Evolutionary conservation across 1,140 invertebrate genomes (phyloP).

Genomic region (Bombus difficillimus): DNA sequence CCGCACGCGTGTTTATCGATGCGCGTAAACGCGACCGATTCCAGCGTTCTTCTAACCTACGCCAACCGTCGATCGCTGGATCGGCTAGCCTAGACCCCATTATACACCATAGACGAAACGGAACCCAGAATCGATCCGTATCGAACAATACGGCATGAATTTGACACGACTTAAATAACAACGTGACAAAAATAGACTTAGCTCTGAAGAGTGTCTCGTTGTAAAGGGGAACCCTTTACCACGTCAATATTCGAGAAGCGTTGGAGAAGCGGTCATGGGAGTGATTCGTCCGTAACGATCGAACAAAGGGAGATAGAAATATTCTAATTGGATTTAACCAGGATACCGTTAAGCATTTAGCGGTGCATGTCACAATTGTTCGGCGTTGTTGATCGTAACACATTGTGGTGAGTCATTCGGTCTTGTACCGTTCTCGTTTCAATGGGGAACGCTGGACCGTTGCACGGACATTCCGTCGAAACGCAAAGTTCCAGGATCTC

Average conservation of each 20-base stretch:
- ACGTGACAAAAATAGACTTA: background rate
- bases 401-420: conserved; percentile 56
- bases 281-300: background rate
- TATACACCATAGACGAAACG: background rate
- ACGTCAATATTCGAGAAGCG: background rate
- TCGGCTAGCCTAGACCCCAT: conserved; percentile 26
- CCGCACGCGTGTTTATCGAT: background rate
- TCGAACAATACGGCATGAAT: background rate
- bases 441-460: conserved; percentile 21
- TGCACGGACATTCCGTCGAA: conserved; percentile 1
- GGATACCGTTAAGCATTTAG: conserved; percentile 65
- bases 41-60: conserved; percentile 1
- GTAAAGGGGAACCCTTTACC: background rate
- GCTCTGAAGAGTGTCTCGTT: background rate
- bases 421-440: conserved; percentile 50
- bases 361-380: conserved; percentile 65
- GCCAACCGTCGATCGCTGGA: background rate
- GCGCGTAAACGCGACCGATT: conserved; percentile 26
- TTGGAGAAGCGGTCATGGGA: background rate
- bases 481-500: conserved; percentile 4
- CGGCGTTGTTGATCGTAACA: conserved; percentile 39
- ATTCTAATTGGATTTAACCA: conserved; percentile 68
- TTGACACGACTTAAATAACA: background rate
- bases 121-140: background rate
- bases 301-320: conserved; percentile 34